Percentiles rank a stretch among this genome's conserved stretches.
Conservation (phyloP, 2,797 vertebrate genomes). For the Morelia viridis region DNA sequence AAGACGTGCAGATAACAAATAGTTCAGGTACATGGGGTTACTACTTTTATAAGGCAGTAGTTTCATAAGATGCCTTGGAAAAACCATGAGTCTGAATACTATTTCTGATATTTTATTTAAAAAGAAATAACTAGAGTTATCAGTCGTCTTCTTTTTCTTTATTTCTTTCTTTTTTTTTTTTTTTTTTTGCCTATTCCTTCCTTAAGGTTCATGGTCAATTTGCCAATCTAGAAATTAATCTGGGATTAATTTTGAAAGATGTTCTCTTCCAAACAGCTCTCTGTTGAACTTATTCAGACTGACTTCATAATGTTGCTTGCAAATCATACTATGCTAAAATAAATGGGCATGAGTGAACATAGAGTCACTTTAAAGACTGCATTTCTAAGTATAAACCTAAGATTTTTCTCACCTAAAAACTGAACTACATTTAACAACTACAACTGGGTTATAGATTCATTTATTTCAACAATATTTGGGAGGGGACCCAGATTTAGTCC, state of each 20-base stretch:
- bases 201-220: not conserved
- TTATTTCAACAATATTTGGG: not conserved
- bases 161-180: not conserved
- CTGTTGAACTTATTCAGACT: not conserved
- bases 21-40: slow-evolving; percentile 11
- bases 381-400: not conserved
- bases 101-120: not conserved
- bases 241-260: not conserved
- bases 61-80: not conserved
- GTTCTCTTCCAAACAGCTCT: not conserved
- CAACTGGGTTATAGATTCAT: not conserved
- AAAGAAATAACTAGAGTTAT: not conserved
- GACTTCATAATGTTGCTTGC: not conserved
- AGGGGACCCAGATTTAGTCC: not conserved
- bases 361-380: not conserved
- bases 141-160: not conserved
- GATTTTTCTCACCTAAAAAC: not conserved
- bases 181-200: not conserved
- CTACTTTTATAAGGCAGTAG: not conserved
- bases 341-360: too few species aligned
- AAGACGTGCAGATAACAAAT: slow-evolving; percentile 42
- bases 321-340: not conserved
- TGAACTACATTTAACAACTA: not conserved
- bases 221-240: not conserved
- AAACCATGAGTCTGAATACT: not conserved